Conservation (phyloP, 92 coral and sea anemone species). For the Umimayanthus kanabou region DNA sequence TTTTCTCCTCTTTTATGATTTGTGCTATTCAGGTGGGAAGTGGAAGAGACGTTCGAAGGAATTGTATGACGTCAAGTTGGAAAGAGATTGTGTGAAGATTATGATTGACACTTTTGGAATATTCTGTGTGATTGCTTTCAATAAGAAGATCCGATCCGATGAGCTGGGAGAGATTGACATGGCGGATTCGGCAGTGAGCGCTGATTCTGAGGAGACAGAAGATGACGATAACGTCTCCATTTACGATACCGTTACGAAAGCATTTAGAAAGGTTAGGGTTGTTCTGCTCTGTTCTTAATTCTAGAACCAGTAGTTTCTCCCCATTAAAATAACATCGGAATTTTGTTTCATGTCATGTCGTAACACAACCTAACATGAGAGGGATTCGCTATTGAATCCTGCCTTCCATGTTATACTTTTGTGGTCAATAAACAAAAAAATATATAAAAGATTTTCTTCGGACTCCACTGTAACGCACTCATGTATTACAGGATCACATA, state of each 20-base stretch:
- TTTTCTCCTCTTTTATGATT: not conserved
- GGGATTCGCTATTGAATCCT: too few relatives aligned
- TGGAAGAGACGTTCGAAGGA: conserved; percentile 13
- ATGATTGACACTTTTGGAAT: conserved; percentile 35
- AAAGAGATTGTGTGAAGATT: conserved; percentile 19
- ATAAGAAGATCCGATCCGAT: conserved; percentile 21
- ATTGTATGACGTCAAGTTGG: conserved; percentile 27
- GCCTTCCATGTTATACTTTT: too few relatives aligned
- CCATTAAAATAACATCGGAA: not conserved
- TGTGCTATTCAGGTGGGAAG: conserved; percentile 5
- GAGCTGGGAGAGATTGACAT: not conserved
- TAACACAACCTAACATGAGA: too few relatives aligned
- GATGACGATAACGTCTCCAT: conserved; percentile 10
- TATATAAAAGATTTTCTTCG: too few relatives aligned
- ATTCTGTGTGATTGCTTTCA: conserved; percentile 35
- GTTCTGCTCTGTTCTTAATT: not conserved
- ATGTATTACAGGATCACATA: too few relatives aligned
- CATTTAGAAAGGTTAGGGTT: conserved; percentile 20
- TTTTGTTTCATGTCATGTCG: too few relatives aligned
- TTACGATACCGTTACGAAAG: conserved; percentile 27
- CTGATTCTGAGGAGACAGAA: not conserved
- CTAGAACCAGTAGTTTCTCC: not conserved
- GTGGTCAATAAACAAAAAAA: too few relatives aligned
- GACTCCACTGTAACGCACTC: too few relatives aligned
- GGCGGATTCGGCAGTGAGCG: not conserved